Evolutionary conservation across 2,113 vertebrate species (phyloP), one percentile per base, ranked within the genome.

Genomic region (Saccopteryx bilineata): DNA sequence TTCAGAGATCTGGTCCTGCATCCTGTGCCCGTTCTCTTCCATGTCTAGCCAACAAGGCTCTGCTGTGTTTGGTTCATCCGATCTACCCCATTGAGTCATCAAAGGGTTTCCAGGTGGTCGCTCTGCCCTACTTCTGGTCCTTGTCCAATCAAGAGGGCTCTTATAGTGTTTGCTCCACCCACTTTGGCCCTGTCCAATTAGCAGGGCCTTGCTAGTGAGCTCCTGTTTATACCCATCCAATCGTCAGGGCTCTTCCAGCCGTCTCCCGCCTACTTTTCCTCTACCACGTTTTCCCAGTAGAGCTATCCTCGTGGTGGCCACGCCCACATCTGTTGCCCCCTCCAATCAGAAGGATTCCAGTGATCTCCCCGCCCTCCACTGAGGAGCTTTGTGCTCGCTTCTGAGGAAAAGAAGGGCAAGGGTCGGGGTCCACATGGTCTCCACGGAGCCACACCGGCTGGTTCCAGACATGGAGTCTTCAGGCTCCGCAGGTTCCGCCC

Each of bases 391-490:
- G 18, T 5, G 28, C 19, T 10, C 9, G 10, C 28, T 15, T 2
- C 31, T 3, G 19, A 33, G 63, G 81, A 23, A 52, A 28, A 1
- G 5, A 7, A 54, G 24, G 24, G n/a, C 18, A 15, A 18, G 28
- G 15, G 13, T 18, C 13, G 1, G 0, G 58, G 24, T 24, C 1
- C 0, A 3, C 6, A 60, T 0, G 0, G 7, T 19, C 8, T 39
- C 46, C n/a, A 0, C 1, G 1, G 2, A 7, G 39, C 52, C 6
- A 7, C 19, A 39, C 39, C 39, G 31, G 31, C 2, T 28, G 76
- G 54, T 58, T 39, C 39, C 39, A 39, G 39, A 39, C 39, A 39
- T 39, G 39, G 39, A 39, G 39, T 39, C 39, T 39, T 39, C 39
- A n/a, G 39, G 39, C 39, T 39, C 39, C 39, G 39, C 39, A 39